A percentile compares a stretch with the other conserved stretches of the same genome.
These are phyloP conservation scores for Sphenopsis melanotis DNA, from an alignment of 2,797 vertebrate species.

Conservation along the genomic window DNA sequence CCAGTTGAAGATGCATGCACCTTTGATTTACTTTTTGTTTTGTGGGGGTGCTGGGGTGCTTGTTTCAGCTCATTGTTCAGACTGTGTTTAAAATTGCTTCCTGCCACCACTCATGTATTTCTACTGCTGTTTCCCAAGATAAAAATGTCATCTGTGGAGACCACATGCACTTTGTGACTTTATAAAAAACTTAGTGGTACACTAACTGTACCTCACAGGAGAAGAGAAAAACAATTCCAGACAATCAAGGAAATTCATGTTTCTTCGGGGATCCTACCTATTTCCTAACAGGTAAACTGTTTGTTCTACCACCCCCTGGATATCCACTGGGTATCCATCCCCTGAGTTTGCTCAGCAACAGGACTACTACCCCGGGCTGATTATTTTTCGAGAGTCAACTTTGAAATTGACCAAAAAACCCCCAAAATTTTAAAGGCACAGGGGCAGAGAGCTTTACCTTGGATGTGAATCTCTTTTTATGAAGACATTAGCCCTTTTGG, in stretches of 20 bases:
- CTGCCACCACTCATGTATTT: not conserved
- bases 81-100: not conserved
- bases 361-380: not conserved
- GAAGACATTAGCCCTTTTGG: not conserved
- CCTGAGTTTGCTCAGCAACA: not conserved
- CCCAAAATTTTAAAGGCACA: not conserved
- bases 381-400: not conserved
- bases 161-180: not conserved
- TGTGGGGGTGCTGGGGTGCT: fast-evolving
- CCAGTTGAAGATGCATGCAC: not conserved
- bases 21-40: not conserved
- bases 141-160: not conserved
- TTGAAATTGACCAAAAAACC: not conserved
- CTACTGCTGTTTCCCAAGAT: not conserved
- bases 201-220: not conserved
- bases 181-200: not conserved
- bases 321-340: too few species aligned
- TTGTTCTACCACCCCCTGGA: not conserved
- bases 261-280: not conserved
- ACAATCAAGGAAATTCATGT: not conserved
- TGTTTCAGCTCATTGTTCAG: not conserved
- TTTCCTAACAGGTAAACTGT: not conserved
- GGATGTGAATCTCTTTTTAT: not conserved
- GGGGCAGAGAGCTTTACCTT: not conserved
- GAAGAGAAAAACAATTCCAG: not conserved